phyloP scores from a whole-genome alignment of 2,888 invertebrate species.

The Linnaemya vulpina region DNA sequence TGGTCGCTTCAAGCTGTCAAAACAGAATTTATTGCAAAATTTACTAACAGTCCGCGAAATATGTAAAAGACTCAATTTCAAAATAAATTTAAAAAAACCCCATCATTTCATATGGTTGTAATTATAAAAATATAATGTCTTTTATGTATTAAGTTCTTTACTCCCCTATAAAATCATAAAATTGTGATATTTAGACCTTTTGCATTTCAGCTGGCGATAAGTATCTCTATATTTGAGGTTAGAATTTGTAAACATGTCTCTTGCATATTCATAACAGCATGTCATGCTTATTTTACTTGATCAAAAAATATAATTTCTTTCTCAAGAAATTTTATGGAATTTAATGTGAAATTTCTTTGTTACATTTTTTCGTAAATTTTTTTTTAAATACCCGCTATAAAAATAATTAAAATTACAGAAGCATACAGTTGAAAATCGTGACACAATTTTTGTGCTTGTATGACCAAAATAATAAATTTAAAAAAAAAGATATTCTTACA shows the following conservation, averaged over 20 bases:
- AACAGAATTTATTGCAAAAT: no score
- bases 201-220: neutral
- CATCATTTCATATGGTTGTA: no score
- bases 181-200: no score
- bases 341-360: constrained; percentile 35
- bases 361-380: neutral
- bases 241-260: no score
- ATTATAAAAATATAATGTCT: no score
- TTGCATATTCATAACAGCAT: neutral
- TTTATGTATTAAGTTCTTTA: no score
- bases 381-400: constrained; percentile 6
- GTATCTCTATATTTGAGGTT: no score
- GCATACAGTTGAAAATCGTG: constrained; percentile 61
- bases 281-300: neutral
- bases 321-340: constrained; percentile 17
- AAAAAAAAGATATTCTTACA: constrained; percentile 70
- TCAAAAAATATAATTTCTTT: constrained; percentile 1
- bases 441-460: constrained; percentile 59
- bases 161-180: no score
- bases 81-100: no score
- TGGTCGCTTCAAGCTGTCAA: no score
- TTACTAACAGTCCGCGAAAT: no score
- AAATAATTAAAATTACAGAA: constrained; percentile 56
- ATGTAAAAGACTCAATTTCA: no score
- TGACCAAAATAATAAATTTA: constrained; percentile 58